These are phyloP conservation scores for Drosophila pseudoobscura DNA, from an alignment of 1,140 invertebrate species.

Conservation along the genomic window DNA sequence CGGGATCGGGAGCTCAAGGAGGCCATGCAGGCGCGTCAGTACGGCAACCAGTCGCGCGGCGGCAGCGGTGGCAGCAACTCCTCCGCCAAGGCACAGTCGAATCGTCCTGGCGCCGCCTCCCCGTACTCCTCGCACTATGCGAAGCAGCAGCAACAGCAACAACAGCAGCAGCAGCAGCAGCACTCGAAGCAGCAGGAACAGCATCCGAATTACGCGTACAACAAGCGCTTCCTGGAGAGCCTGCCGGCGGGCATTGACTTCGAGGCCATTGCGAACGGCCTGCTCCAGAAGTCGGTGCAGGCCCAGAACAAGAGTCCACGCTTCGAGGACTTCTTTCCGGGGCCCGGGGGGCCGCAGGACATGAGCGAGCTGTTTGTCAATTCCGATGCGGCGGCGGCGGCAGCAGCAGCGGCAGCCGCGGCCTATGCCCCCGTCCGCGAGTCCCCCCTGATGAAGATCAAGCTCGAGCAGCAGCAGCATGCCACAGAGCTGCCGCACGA, in stretches of 20 bases:
- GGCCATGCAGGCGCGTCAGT: conserved; percentile 70
- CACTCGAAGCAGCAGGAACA: conserved; percentile 39
- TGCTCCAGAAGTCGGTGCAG: conserved; percentile 75
- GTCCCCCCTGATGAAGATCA: conserved; percentile 79
- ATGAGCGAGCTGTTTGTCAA: conserved; percentile 87
- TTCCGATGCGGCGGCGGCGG: conserved; percentile 84
- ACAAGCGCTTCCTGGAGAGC: conserved; percentile 76
- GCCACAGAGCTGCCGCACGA: conserved; percentile 75
- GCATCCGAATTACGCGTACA: conserved; percentile 69
- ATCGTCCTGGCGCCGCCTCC: conserved; percentile 57
- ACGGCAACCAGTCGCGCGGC: conserved; percentile 72
- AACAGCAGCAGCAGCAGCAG: conserved; percentile 50
- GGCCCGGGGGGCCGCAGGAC: conserved; percentile 73
- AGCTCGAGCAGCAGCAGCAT: conserved; percentile 79
- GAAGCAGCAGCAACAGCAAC: conserved; percentile 56
- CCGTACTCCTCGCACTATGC: conserved; percentile 67
- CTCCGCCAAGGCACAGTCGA: conserved; percentile 55
- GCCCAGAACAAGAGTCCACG: conserved; percentile 67
- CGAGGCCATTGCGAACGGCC: conserved; percentile 75
- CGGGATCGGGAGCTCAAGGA: conserved; percentile 71
- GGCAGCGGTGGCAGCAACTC: conserved; percentile 45
- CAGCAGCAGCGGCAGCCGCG: conserved; percentile 56
- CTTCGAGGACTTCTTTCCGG: conserved; percentile 84
- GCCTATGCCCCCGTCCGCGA: conserved; percentile 67
- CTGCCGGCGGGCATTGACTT: conserved; percentile 79